Percentiles rank a stretch among this genome's conserved stretches.
Conservation (phyloP, 2,113 vertebrate genomes). For the Oriolus oriolus region DNA sequence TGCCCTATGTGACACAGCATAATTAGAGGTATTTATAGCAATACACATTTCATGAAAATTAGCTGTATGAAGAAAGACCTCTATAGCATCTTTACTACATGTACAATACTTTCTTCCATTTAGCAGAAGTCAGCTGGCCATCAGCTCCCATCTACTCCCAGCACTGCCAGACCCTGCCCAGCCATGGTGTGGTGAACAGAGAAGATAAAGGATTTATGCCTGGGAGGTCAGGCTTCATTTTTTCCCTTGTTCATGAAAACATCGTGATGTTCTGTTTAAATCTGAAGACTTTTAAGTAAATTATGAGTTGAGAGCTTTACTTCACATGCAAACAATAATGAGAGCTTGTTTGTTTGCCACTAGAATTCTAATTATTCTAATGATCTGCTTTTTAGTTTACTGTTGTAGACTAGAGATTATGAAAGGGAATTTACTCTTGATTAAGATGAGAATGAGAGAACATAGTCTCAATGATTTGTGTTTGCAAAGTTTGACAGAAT, state of each 20-base stretch:
- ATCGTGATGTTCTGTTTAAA: background rate
- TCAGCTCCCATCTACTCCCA: background rate
- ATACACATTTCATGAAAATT: background rate
- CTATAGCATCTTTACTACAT: background rate
- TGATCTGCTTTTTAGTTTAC: background rate
- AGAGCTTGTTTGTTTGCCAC: background rate
- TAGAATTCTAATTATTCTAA: constrained; percentile 4
- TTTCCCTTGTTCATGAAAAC: background rate
- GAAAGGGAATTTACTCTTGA: constrained; percentile 3
- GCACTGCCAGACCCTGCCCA: background rate
- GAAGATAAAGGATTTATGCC: background rate
- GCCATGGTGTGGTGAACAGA: background rate
- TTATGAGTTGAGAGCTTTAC: background rate
- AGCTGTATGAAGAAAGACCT: background rate
- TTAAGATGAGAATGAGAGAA: background rate
- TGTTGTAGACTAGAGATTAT: background rate
- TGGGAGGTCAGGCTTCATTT: background rate
- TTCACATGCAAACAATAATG: background rate
- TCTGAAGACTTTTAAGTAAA: background rate
- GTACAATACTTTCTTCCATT: background rate
- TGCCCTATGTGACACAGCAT: background rate
- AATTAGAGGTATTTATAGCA: constrained; percentile 20
- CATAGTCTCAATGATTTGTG: background rate
- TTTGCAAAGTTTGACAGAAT: background rate
- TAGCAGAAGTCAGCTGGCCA: background rate